Evolutionary conservation across 1,140 invertebrate species (phyloP).

Genomic region (Periplaneta americana): DNA sequence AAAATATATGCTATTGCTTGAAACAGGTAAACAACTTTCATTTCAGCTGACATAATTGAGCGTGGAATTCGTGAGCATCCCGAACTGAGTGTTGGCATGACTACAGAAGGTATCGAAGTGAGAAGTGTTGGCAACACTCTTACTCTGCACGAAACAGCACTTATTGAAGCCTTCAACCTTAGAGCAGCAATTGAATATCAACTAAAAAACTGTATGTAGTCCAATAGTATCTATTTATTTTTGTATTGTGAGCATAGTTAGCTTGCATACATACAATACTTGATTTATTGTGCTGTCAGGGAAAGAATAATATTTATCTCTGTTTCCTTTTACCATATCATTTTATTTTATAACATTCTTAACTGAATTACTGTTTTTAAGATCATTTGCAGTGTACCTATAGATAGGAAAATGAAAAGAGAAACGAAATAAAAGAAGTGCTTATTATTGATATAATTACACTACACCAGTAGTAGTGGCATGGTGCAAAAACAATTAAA

Average conservation of each 20-base stretch:
- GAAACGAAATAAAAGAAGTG: no score
- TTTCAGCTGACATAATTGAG: constrained; percentile 89
- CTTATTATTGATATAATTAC: no score
- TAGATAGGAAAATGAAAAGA: no score
- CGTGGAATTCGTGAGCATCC: constrained; percentile 95
- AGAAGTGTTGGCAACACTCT: constrained; percentile 96
- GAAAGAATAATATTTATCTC: background rate
- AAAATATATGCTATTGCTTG: background rate
- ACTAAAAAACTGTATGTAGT: constrained; percentile 80
- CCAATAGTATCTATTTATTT: background rate
- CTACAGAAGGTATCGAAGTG: constrained; percentile 95
- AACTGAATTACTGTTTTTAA: no score
- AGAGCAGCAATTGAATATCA: constrained; percentile 99
- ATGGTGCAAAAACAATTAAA: no score
- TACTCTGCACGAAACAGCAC: constrained; percentile 90
- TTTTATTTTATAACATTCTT: no score
- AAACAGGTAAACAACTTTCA: no score
- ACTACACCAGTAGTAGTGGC: no score
- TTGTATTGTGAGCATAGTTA: background rate
- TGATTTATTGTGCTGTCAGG: background rate
- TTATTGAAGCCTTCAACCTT: constrained; percentile 97
- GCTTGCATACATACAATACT: background rate
- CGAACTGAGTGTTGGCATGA: constrained; percentile 94
- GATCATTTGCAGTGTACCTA: no score
- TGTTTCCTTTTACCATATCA: no score